Evolutionary conservation across 2,797 vertebrate genomes (phyloP).

Genomic region (Pagetopsis macropterus): DNA sequence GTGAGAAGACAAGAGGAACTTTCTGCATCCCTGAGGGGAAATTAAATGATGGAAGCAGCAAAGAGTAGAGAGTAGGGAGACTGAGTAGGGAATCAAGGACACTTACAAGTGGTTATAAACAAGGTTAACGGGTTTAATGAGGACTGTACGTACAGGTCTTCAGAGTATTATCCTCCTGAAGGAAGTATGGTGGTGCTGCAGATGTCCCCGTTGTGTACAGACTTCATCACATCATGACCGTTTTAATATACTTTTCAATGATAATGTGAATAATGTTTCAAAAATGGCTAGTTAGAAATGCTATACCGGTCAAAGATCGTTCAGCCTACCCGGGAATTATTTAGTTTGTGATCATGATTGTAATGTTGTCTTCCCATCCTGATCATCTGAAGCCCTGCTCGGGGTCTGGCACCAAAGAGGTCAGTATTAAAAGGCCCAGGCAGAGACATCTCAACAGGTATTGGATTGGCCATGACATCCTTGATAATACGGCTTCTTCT

Average conservation of each 20-base stretch:
- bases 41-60: background rate
- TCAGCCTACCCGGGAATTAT: no score
- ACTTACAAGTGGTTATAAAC: background rate
- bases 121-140: background rate
- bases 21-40: constrained; percentile 23
- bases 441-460: no score
- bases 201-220: no score
- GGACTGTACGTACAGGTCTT: background rate
- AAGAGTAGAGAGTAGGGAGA: constrained; percentile 5
- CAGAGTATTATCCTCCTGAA: background rate
- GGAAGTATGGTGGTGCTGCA: no score
- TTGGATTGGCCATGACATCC: background rate
- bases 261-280: no score
- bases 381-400: constrained; percentile 11
- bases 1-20: constrained; percentile 28
- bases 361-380: background rate
- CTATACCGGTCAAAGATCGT: background rate
- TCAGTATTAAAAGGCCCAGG: background rate
- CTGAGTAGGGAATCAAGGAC: background rate
- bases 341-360: background rate
- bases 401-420: constrained; percentile 14
- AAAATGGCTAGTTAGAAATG: no score
- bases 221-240: no score
- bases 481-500: no score
- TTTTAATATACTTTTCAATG: no score